These are phyloP conservation scores for Stichopus horrens DNA, from an alignment of 53 echinoderm and acorn worm species.

Conservation along the genomic window DNA sequence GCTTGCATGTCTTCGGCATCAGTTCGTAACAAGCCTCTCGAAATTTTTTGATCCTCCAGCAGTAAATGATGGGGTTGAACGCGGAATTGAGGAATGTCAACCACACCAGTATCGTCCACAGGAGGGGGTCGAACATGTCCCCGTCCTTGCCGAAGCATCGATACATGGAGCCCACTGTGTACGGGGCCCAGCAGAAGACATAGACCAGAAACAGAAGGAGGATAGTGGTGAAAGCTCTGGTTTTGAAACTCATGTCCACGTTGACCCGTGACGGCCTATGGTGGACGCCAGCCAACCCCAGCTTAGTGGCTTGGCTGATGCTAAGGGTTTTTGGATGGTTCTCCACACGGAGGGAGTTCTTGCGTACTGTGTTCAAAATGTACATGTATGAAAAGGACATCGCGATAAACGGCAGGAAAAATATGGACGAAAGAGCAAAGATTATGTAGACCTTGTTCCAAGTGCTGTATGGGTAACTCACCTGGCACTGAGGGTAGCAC, in stretches of 20 bases:
- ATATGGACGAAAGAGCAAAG: constrained; percentile 71
- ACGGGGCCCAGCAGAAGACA: constrained; percentile 94
- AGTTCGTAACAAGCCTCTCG: constrained; percentile 95
- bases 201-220: constrained; percentile 90
- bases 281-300: constrained; percentile 78
- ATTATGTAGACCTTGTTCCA: constrained; percentile 67
- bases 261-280: constrained; percentile 84
- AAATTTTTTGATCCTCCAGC: constrained; percentile 99
- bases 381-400: constrained; percentile 93
- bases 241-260: constrained; percentile 99
- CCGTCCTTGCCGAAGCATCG: constrained; percentile 34
- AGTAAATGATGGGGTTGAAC: constrained; percentile 97
- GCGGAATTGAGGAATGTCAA: constrained; percentile 94
- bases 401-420: constrained; percentile 80
- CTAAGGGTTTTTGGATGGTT: constrained; percentile 93
- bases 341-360: constrained; percentile 89
- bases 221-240: constrained; percentile 97
- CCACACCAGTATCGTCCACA: constrained; percentile 76
- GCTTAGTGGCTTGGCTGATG: constrained; percentile 96
- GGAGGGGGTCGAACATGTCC: constrained; percentile 18
- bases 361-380: constrained; percentile 94
- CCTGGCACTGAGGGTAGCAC: constrained; percentile 76
- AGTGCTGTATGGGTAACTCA: constrained; percentile 33
- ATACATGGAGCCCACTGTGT: constrained; percentile 60
- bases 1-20: constrained; percentile 86